These are phyloP conservation scores for Eulimnadia texana DNA, from an alignment of 1,140 invertebrate species.

Conservation along the genomic window DNA sequence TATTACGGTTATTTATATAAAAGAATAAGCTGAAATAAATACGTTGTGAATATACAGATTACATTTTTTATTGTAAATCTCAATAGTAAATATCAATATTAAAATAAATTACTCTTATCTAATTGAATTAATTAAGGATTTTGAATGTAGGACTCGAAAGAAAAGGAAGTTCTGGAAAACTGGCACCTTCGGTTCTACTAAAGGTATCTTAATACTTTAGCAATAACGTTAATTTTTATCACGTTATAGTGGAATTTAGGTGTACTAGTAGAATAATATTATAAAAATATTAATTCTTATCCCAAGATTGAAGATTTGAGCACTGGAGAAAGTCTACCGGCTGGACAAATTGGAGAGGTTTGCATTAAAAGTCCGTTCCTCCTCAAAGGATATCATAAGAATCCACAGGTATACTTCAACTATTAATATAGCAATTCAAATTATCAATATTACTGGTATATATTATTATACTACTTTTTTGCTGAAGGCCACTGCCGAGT, in stretches of 20 bases:
- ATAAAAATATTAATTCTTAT: too few relatives aligned
- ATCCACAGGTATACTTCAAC: not conserved
- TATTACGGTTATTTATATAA: too few relatives aligned
- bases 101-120: too few relatives aligned
- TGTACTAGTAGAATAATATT: too few relatives aligned
- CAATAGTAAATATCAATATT: too few relatives aligned
- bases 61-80: too few relatives aligned
- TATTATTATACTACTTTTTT: not conserved
- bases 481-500: conserved; percentile 28
- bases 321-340: not conserved
- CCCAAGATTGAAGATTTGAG: not conserved
- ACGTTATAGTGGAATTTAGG: too few relatives aligned
- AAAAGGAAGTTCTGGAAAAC: not conserved
- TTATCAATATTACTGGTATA: not conserved
- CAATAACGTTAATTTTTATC: too few relatives aligned
- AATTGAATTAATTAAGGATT: too few relatives aligned
- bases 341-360: not conserved
- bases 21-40: too few relatives aligned
- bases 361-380: not conserved
- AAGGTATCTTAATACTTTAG: not conserved
- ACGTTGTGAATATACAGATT: too few relatives aligned
- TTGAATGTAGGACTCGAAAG: not conserved
- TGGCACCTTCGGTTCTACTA: not conserved
- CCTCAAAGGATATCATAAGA: not conserved
- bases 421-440: too few relatives aligned